These are phyloP conservation scores for Coptodon rendalli DNA, from an alignment of 2,113 vertebrate genomes.

Conservation along the genomic window DNA sequence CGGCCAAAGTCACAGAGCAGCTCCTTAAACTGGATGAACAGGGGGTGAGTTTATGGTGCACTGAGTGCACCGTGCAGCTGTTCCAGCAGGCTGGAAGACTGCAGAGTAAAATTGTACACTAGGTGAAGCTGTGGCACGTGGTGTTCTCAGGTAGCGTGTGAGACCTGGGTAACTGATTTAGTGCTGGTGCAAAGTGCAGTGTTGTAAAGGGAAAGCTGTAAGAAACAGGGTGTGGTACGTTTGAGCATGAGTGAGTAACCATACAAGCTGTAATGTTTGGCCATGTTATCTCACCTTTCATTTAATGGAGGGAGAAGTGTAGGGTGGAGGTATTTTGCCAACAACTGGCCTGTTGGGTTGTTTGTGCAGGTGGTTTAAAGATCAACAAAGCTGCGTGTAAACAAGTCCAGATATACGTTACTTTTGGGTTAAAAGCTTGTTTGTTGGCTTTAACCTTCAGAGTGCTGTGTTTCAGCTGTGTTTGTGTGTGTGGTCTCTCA, in stretches of 20 bases:
- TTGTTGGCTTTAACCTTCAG: not conserved
- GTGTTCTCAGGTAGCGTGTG: not conserved
- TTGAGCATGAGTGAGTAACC: slow-evolving; percentile 3
- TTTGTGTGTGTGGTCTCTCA: not conserved
- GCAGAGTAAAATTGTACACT: not conserved
- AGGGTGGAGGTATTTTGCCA: not conserved
- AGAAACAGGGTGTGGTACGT: slow-evolving; percentile 24
- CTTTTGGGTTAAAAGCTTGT: not conserved
- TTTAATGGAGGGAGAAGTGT: slow-evolving; percentile 4
- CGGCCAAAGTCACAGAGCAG: slow-evolving; percentile 87
- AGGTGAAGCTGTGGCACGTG: not conserved
- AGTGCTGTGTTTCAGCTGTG: not conserved
- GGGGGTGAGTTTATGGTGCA: slow-evolving; percentile 73
- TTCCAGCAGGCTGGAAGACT: not conserved
- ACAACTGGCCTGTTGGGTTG: not conserved
- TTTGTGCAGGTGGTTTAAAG: slow-evolving; percentile 16
- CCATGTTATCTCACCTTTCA: slow-evolving; percentile 21
- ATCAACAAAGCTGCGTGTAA: not conserved
- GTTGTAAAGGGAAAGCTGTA: not conserved
- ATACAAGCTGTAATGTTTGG: slow-evolving; percentile 36
- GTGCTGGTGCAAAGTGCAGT: not conserved
- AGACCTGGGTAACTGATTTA: not conserved
- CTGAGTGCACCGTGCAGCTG: not conserved
- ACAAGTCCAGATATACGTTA: not conserved
- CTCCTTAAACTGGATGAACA: slow-evolving; percentile 94